Percentiles rank a stretch among this genome's conserved stretches.
phyloP scores from a whole-genome alignment of 2,797 vertebrate genomes.

The Amblyraja radiata region DNA sequence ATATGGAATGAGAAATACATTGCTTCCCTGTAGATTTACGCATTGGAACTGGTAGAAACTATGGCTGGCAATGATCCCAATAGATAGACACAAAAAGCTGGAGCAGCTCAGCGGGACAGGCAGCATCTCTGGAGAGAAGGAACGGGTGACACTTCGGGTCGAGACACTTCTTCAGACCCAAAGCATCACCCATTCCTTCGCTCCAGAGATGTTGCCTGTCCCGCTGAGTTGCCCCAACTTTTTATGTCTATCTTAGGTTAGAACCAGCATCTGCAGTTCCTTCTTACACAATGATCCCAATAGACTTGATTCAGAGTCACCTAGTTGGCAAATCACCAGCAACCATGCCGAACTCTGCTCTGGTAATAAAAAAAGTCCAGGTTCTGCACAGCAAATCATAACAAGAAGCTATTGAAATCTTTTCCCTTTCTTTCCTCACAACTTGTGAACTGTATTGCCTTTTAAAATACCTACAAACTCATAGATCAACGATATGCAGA shows the following conservation, averaged over 20 bases:
- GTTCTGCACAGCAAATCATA: background rate
- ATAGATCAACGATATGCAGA: background rate
- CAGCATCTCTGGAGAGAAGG: no score
- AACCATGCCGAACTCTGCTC: background rate
- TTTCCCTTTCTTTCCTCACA: background rate
- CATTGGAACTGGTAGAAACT: background rate
- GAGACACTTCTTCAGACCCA: no score
- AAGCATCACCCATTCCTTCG: no score
- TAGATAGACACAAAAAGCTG: no score
- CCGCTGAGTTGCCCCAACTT: no score
- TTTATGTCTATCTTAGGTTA: no score
- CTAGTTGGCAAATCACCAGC: background rate
- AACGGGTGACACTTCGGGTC: no score
- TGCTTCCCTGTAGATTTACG: background rate
- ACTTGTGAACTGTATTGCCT: background rate
- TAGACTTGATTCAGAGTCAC: background rate
- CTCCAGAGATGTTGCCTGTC: no score
- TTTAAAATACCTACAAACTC: background rate
- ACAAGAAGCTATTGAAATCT: background rate
- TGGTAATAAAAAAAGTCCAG: background rate
- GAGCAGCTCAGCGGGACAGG: no score
- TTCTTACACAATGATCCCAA: no score
- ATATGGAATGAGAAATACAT: slow-evolving; percentile 17
- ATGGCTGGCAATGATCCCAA: background rate
- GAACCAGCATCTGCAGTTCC: no score